Base-by-base conservation (phyloP, 2,797 vertebrate species). In the Saxicola maurus region DNA sequence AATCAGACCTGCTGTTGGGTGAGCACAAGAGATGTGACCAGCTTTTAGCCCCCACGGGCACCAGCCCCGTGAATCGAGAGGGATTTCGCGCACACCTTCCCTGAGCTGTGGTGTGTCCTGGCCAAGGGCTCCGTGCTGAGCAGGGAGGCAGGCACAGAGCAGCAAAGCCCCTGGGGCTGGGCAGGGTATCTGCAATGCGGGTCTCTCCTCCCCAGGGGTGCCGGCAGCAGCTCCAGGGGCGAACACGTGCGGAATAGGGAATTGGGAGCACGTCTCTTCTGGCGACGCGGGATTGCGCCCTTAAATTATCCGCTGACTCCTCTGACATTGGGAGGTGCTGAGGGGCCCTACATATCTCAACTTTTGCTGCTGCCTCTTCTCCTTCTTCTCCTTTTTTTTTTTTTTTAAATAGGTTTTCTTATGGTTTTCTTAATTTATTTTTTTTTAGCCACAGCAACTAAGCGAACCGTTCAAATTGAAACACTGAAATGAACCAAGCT, bases 401-500 rank as follows among this genome's bases (percentile, higher is more conserved):
- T 83, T 84, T 87, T 86, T 87, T 82, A 83, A 94, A 87, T 94
- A 78, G 93, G 89, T 78, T 96, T 96, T 96, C 92, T 94, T 93
- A 93, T 93, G 90, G 74, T 77, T 96, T 95, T 93, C 86, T 96
- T 94, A 94, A 95, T 92, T 95, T 93, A 91, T 92, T 94, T 92
- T 93, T 72, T 95, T 94, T 95, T 95, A 96, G 96, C 96, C 96
- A 93, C 85, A 86, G 95, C 95, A 92, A 96, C 95, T 94, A 96
- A 96, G 96, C 31, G 87, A 97, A 95, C 93, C 93, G 33, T 97
- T 97, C 96, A 96, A 93, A 96, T 94, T 93, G 94, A 93, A 82
- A 95, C 94, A 92, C 96, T 85, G 91, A 96, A 97, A 97, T 97
- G 96, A 97, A 96, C 95, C 91, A 95, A 96, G 94, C 95, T 97